Conservation (phyloP, 2,888 invertebrate species). For the Sinohyriopsis cumingii region DNA sequence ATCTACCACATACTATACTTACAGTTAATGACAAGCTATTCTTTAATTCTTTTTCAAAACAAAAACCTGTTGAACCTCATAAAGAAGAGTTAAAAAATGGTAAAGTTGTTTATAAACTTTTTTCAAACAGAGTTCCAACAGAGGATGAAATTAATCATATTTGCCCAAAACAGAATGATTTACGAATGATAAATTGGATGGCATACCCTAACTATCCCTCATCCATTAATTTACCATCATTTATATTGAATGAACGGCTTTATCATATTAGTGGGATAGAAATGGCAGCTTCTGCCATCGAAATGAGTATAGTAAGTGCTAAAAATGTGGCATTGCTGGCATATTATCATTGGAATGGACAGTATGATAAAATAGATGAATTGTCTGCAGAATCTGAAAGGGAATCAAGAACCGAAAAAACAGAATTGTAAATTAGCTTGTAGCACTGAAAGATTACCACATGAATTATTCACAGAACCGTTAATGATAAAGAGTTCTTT, state of each 20-base stretch:
- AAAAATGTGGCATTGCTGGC: constrained; percentile 78
- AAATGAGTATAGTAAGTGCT: constrained; percentile 79
- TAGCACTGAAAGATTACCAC: no score
- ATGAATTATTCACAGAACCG: no score
- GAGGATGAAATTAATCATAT: constrained; percentile 73
- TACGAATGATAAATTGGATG: constrained; percentile 59
- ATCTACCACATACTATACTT: constrained; percentile 71
- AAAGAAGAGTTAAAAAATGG: constrained; percentile 39
- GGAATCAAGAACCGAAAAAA: constrained; percentile 12
- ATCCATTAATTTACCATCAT: constrained; percentile 70
- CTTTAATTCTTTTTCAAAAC: constrained; percentile 74
- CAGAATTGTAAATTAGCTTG: constrained; percentile 17
- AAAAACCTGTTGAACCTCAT: constrained; percentile 59
- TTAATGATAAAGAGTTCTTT: no score
- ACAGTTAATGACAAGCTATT: constrained; percentile 73
- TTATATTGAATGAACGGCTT: constrained; percentile 75
- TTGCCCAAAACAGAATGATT: constrained; percentile 69
- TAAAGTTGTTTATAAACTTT: constrained; percentile 76
- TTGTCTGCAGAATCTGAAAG: constrained; percentile 9
- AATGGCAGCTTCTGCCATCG: constrained; percentile 80
- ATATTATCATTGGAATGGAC: constrained; percentile 68
- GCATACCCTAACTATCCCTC: constrained; percentile 67
- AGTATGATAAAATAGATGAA: constrained; percentile 63
- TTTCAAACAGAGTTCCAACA: constrained; percentile 74
- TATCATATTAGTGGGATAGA: constrained; percentile 80